A percentile compares a stretch with the other conserved stretches of the same genome.
phyloP scores from a whole-genome alignment of 2,797 vertebrate species.

The Muraenolepis orangiensis region DNA sequence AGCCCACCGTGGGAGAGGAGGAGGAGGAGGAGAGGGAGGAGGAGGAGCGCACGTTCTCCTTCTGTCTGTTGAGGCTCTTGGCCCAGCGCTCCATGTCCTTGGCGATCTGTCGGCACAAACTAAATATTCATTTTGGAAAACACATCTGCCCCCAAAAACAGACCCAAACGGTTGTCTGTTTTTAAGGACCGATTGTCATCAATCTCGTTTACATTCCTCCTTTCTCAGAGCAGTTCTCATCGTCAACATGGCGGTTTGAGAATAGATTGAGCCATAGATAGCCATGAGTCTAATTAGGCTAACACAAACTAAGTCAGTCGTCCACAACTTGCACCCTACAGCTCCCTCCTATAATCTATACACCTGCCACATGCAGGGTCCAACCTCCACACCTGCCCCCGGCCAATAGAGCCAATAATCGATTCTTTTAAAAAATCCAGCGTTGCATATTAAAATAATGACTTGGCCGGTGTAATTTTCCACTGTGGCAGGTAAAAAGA shows the following conservation, averaged over 20 bases:
- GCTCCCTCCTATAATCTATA: too few relatives aligned
- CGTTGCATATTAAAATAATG: too few relatives aligned
- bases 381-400: too few relatives aligned
- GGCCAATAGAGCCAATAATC: too few relatives aligned
- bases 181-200: background rate
- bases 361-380: too few relatives aligned
- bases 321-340: too few relatives aligned
- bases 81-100: conserved; percentile 96
- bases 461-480: background rate
- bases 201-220: background rate
- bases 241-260: background rate
- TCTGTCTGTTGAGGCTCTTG: conserved; percentile 88
- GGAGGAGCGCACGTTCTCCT: conserved; percentile 85
- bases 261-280: background rate
- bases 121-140: too few relatives aligned
- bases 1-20: conserved; percentile 60
- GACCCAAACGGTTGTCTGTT: too few relatives aligned
- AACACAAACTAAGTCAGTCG: background rate
- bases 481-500: background rate
- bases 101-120: conserved; percentile 75
- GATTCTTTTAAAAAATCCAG: too few relatives aligned
- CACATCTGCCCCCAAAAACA: too few relatives aligned
- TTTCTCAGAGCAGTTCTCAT: too few relatives aligned
- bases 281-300: background rate
- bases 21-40: conserved; percentile 70